These are phyloP conservation scores for Poeciliopsis paucimaculata DNA, from an alignment of 2,797 vertebrate genomes.

Conservation along the genomic window DNA sequence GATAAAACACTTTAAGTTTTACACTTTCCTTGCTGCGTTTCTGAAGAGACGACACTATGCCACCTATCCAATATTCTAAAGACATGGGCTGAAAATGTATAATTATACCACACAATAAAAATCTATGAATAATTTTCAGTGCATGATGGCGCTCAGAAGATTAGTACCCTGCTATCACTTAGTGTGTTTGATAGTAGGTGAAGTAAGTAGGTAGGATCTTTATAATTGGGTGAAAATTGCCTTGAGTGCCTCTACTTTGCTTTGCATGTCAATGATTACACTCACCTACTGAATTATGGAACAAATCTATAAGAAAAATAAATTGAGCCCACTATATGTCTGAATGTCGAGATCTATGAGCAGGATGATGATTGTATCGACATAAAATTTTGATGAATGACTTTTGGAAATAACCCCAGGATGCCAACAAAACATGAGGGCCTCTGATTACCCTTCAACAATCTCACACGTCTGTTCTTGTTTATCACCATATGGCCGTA, in stretches of 20 bases:
- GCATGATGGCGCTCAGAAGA: slow-evolving; percentile 37
- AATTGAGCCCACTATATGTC: slow-evolving; percentile 33
- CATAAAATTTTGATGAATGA: slow-evolving; percentile 60
- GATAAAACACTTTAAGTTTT: slow-evolving; percentile 9
- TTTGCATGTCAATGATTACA: slow-evolving; percentile 63
- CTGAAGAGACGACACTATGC: slow-evolving; percentile 29
- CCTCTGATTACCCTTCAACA: slow-evolving; percentile 50
- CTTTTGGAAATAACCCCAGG: slow-evolving; percentile 52
- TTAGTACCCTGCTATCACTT: slow-evolving; percentile 57
- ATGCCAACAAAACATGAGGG: slow-evolving; percentile 53
- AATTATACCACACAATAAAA: slow-evolving; percentile 70
- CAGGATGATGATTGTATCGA: slow-evolving; percentile 40
- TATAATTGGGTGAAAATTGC: slow-evolving; percentile 56
- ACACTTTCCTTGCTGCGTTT: slow-evolving; percentile 29
- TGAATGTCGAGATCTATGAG: slow-evolving; percentile 45
- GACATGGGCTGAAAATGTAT: slow-evolving; percentile 54
- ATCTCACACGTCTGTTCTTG: slow-evolving; percentile 40
- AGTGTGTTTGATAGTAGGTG: slow-evolving; percentile 49
- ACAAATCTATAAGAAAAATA: slow-evolving; percentile 29
- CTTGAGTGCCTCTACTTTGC: slow-evolving; percentile 49
- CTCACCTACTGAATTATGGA: slow-evolving; percentile 18
- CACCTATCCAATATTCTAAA: slow-evolving; percentile 49
- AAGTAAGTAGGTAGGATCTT: slow-evolving; percentile 53
- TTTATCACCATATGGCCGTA: slow-evolving; percentile 41
- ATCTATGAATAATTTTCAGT: slow-evolving; percentile 74